These are phyloP conservation scores for Phenacoccus solenopsis DNA, from an alignment of 1,140 invertebrate genomes.

Conservation along the genomic window DNA sequence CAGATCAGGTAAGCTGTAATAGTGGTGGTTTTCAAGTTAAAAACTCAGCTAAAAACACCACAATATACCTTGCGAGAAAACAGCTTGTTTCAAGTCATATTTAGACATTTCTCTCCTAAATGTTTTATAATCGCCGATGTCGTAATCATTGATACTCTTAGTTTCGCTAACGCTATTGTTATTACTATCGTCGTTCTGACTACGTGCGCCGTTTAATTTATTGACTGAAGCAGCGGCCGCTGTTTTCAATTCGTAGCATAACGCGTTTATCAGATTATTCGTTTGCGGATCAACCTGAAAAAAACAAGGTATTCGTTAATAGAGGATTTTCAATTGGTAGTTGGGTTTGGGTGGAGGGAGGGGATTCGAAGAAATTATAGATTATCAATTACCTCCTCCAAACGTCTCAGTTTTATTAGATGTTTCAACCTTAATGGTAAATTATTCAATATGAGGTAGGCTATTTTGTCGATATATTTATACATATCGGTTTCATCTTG, in stretches of 20 bases:
- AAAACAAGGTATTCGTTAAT: background rate
- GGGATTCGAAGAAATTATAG: background rate
- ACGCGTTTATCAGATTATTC: background rate
- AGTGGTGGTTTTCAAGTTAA: too few relatives aligned
- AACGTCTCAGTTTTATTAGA: background rate
- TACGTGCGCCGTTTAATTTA: background rate
- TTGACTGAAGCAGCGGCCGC: background rate
- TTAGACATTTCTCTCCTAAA: background rate
- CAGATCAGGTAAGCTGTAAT: too few relatives aligned
- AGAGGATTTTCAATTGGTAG: too few relatives aligned
- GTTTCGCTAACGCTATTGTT: background rate
- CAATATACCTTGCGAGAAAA: constrained; percentile 6
- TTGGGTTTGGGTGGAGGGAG: too few relatives aligned
- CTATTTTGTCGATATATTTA: background rate
- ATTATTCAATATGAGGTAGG: constrained; percentile 5
- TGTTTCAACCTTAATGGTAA: constrained; percentile 5
- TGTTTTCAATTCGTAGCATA: constrained; percentile 1
- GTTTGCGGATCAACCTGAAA: background rate
- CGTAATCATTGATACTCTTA: background rate
- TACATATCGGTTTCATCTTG: constrained; percentile 5
- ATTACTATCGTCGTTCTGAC: background rate
- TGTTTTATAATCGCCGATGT: background rate
- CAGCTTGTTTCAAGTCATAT: background rate
- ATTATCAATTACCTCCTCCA: background rate
- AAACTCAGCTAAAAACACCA: too few relatives aligned